Base-by-base conservation (phyloP, 2,888 invertebrate species). In the Chaetogeoica ovagalla region DNA sequence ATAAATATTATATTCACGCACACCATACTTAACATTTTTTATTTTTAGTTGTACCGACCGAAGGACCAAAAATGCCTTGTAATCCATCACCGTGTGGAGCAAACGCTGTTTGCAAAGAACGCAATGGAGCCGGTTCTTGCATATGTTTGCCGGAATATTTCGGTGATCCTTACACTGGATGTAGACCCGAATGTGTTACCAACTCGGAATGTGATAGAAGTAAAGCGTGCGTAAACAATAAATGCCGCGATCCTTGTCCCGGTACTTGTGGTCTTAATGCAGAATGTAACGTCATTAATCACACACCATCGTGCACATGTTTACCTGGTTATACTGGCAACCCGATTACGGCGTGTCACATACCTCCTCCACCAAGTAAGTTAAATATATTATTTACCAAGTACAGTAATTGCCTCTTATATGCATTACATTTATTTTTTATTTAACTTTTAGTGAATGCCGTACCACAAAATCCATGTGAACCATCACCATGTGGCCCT, bases 41-140 rank as follows among this genome's bases (percentile, higher is more conserved):
- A 69, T 83, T 88, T 86, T 83, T 84, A 90, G 90, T 89, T 83
- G 87, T 88, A 83, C 88, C 90, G 37, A 87, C 87, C 82, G 91
- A 90, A 85, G 91, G 90, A 85, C 90, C 89, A 83, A 91, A 90
- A 87, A 90, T 91, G 85, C 95, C 95, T 21, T 95, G 95, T 85
- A 92, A 92, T 86, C 94, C 94, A 57, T 93, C 93, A 55, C 95
- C 95, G 4, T 95, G 95, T 85, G 95, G 95, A 52, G 91, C 93
- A 17, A 95, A 95, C 86, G 91, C 96, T 17, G 85, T 93, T 81
- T 96, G 96, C 85, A 93, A 91, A 85, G 94, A 93, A 86, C 89
- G 91, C 84, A 92, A 93, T 86, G 92, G 92, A 55, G 94, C 93
- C 23, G 95, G 94, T 72, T 92, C 94, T 23, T 96, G 96, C 85